phyloP scores from a whole-genome alignment of 2,113 vertebrate species.

The Leptobrachium ailaonicum region DNA sequence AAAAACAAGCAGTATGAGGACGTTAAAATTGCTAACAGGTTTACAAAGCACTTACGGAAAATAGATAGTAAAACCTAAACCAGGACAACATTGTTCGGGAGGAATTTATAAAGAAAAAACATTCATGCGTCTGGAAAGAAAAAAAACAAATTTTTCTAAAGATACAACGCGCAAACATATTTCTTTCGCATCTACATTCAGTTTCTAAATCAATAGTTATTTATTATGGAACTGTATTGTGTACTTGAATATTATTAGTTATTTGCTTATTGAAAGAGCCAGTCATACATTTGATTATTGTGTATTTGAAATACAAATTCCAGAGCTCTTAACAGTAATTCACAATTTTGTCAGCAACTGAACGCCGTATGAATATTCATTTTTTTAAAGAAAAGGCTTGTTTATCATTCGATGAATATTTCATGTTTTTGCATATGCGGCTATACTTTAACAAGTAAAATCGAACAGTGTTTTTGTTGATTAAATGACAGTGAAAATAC shows the following conservation, averaged over 20 bases:
- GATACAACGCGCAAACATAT: constrained; percentile 32
- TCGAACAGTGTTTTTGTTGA: not conserved
- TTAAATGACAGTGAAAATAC: not conserved
- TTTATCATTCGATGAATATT: too few species aligned
- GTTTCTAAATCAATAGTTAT: constrained; percentile 42
- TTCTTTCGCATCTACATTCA: constrained; percentile 34
- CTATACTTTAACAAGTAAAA: not conserved
- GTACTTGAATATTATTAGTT: constrained; percentile 37
- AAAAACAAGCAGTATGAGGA: constrained; percentile 1
- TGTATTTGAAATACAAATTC: constrained; percentile 33
- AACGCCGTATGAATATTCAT: constrained; percentile 33
- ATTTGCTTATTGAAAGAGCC: constrained; percentile 33
- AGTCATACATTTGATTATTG: constrained; percentile 18
- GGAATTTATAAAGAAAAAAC: constrained; percentile 15
- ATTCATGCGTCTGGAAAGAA: too few species aligned
- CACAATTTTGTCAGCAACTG: not conserved
- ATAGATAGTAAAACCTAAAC: constrained; percentile 24
- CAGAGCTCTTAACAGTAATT: not conserved
- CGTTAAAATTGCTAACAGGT: not conserved
- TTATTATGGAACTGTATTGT: constrained; percentile 36
- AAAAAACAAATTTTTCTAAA: constrained; percentile 27
- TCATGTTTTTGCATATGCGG: too few species aligned
- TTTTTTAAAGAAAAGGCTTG: not conserved
- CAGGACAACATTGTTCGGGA: constrained; percentile 32
- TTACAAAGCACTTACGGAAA: constrained; percentile 1